phyloP scores from a whole-genome alignment of 2,797 vertebrate species.

The Buceros bicornis region DNA sequence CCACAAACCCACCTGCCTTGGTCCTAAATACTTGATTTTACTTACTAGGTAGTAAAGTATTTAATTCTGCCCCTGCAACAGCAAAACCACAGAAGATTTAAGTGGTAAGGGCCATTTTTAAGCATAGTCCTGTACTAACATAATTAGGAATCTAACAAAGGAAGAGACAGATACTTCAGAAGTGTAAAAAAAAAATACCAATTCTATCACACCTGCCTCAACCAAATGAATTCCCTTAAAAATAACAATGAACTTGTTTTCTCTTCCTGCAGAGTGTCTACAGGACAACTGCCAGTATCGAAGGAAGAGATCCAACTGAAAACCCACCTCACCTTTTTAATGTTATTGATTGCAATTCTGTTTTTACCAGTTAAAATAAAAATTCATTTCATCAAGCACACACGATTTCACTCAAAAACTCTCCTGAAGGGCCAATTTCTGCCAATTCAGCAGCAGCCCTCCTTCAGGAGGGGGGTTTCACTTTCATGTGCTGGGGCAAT shows the following conservation, averaged over 20 bases:
- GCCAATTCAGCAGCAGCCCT: background rate
- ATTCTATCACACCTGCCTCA: background rate
- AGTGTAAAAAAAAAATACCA: background rate
- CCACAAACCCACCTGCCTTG: background rate
- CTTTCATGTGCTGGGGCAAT: background rate
- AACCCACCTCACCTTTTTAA: background rate
- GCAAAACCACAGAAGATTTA: background rate
- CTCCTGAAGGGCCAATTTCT: background rate
- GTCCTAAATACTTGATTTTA: background rate
- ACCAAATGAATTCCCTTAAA: background rate
- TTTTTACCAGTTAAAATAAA: background rate
- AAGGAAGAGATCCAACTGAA: background rate
- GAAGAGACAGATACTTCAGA: background rate
- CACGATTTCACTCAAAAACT: background rate
- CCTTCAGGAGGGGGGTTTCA: background rate
- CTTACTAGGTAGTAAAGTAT: background rate
- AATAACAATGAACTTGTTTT: background rate
- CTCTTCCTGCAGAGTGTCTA: background rate
- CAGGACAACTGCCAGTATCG: background rate
- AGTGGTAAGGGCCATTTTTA: background rate
- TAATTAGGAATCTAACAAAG: background rate
- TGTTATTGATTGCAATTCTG: fast-evolving
- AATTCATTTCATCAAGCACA: background rate
- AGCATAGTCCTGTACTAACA: background rate
- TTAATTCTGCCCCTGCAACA: background rate